These are phyloP conservation scores for Alaudala cheleensis DNA, from an alignment of 2,113 vertebrate species.

Conservation along the genomic window DNA sequence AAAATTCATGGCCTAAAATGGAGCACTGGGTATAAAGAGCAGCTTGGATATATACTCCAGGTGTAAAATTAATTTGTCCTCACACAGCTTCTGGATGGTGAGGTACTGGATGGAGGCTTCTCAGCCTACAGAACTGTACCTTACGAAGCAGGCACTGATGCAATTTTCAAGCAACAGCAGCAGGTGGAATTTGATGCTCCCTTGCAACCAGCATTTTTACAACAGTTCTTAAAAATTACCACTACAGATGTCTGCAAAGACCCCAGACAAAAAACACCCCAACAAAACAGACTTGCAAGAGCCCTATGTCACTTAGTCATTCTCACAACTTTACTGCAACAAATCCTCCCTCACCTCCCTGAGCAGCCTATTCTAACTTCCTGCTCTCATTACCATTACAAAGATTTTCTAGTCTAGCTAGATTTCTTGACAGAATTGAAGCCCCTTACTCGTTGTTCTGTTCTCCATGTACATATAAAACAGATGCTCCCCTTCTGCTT, in stretches of 20 bases:
- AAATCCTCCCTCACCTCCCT: background rate
- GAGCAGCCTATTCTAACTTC: background rate
- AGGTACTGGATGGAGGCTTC: background rate
- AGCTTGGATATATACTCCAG: background rate
- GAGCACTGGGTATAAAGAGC: background rate
- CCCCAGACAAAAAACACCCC: background rate
- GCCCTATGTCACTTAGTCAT: background rate
- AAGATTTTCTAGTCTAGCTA: background rate
- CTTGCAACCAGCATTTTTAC: background rate
- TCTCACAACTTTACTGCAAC: background rate
- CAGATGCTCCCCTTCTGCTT: constrained; percentile 14
- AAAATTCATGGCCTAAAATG: background rate
- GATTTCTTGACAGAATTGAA: constrained; percentile 23
- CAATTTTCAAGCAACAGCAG: background rate
- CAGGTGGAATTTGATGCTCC: background rate
- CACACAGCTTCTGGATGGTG: background rate
- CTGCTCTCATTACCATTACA: background rate
- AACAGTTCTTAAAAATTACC: background rate
- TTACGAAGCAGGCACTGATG: background rate
- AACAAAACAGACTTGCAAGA: background rate
- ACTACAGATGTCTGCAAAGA: background rate
- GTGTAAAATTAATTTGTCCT: background rate
- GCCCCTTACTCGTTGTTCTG: background rate
- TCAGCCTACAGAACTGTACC: background rate
- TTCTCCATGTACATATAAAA: background rate